These are phyloP conservation scores for Propithecus deckenii DNA, from an alignment of 2,797 vertebrate species.

Conservation along the genomic window DNA sequence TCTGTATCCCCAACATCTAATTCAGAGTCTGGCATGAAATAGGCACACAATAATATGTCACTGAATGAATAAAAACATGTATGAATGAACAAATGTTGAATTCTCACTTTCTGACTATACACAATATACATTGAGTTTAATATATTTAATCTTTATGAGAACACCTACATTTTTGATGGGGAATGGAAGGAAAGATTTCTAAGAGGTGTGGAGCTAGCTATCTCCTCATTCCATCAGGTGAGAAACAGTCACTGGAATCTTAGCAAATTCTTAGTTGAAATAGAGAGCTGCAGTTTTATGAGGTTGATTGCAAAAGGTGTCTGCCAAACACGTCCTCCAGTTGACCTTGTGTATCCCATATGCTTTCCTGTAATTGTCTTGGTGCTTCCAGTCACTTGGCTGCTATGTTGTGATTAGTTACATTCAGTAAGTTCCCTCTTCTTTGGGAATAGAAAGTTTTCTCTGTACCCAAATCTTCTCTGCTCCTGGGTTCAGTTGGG, in stretches of 20 bases:
- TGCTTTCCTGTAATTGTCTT: not conserved
- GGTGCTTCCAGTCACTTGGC: not conserved
- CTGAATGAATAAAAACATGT: not conserved
- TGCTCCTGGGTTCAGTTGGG: not conserved
- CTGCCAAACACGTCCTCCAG: not conserved
- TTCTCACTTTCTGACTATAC: not conserved
- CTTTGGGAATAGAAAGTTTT: not conserved
- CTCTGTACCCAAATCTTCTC: not conserved
- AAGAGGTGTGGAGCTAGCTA: not conserved
- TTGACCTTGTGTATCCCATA: not conserved
- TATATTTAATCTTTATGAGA: not conserved
- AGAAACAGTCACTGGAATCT: not conserved
- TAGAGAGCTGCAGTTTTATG: not conserved
- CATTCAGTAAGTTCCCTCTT: not conserved
- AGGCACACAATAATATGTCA: not conserved
- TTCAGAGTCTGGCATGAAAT: not conserved
- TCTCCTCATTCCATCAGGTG: not conserved
- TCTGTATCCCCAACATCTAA: not conserved
- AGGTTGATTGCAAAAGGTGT: not conserved
- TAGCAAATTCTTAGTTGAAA: constrained; percentile 5
- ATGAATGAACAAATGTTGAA: not conserved
- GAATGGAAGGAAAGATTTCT: not conserved
- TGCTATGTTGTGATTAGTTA: constrained; percentile 30
- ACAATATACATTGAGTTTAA: not conserved
- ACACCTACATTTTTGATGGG: not conserved